Conservation (phyloP, 2,113 vertebrate genomes). For the Lophochroa leadbeateri region DNA sequence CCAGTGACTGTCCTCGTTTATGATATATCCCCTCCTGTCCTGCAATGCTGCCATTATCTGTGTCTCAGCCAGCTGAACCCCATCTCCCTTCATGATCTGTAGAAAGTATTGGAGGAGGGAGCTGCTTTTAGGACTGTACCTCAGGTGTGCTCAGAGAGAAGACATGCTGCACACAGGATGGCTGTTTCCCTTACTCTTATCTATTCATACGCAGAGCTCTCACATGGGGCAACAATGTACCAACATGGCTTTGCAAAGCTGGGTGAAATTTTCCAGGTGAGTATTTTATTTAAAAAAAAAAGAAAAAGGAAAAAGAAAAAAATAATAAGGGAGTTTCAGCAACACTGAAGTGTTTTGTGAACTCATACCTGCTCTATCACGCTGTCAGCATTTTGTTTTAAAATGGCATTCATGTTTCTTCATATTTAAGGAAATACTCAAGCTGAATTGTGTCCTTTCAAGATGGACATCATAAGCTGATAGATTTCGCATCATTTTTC, state of each 20-base stretch:
- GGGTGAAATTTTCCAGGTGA: not conserved
- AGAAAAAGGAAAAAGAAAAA: not conserved
- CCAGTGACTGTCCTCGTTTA: not conserved
- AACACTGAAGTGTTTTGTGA: not conserved
- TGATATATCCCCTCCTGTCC: not conserved
- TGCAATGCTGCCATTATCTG: not conserved
- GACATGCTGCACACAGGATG: not conserved
- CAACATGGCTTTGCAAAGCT: not conserved
- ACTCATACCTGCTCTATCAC: not conserved
- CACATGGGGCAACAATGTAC: not conserved
- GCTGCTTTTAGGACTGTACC: not conserved
- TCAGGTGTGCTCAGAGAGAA: not conserved
- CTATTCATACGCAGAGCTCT: not conserved
- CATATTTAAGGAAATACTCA: not conserved
- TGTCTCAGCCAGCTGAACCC: not conserved
- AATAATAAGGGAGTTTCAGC: not conserved
- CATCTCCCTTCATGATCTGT: not conserved
- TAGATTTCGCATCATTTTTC: not conserved
- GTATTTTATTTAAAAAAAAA: not conserved
- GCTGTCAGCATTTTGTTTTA: not conserved
- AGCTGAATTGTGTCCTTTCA: not conserved
- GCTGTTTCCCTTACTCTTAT: not conserved
- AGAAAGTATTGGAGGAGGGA: not conserved
- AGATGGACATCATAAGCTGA: fast-evolving
- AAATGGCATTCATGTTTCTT: not conserved